Percentiles rank a stretch among this genome's conserved stretches.
Conservation (phyloP, 2,797 vertebrate genomes). For the Micropoecilia bifurca region DNA sequence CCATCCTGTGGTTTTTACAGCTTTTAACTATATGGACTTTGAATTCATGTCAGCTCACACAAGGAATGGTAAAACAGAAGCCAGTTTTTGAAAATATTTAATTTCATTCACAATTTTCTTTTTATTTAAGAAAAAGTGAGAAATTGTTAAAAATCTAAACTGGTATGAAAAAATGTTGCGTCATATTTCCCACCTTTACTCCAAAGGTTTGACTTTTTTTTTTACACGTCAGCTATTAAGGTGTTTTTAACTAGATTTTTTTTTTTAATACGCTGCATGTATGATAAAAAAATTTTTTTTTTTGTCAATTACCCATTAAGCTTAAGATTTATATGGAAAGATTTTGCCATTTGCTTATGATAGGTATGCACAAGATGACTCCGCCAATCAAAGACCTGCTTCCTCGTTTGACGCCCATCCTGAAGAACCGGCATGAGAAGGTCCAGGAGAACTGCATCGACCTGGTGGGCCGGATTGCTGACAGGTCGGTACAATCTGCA, state of each 20-base stretch:
- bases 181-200: not conserved
- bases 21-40: too few species aligned
- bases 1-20: too few species aligned
- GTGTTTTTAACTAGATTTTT: not conserved
- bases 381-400: constrained; percentile 98
- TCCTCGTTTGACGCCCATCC: constrained; percentile 95
- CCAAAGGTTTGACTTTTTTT: not conserved
- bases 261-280: not conserved
- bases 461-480: constrained; percentile 97
- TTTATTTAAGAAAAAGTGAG: too few species aligned
- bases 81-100: too few species aligned
- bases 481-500: constrained; percentile 82
- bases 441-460: constrained; percentile 99
- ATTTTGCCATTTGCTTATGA: not conserved
- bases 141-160: too few species aligned
- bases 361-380: constrained; percentile 99
- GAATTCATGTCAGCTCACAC: too few species aligned
- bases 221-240: not conserved
- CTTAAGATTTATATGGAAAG: not conserved
- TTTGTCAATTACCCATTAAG: not conserved
- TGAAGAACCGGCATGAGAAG: constrained; percentile 99
- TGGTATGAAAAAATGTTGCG: too few species aligned
- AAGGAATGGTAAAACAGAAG: too few species aligned
- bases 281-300: not conserved
- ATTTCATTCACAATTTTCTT: too few species aligned